Conservation (phyloP, 2,113 vertebrate genomes). For the Polypterus senegalus region DNA sequence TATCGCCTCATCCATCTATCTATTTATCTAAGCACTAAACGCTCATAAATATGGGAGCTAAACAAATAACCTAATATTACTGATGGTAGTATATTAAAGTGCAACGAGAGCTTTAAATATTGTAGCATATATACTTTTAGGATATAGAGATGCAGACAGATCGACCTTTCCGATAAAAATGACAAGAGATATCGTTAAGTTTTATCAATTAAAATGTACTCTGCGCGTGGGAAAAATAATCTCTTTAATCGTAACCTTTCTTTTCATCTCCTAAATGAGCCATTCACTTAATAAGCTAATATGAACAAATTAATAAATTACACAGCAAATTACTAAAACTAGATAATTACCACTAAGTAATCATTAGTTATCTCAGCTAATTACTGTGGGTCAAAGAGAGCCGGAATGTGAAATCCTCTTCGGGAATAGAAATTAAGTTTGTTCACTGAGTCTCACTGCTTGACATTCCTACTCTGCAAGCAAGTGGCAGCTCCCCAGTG, state of each 20-base stretch:
- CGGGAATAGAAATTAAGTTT: conserved; percentile 94
- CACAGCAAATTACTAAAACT: conserved; percentile 96
- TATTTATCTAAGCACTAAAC: no score
- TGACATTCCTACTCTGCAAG: conserved; percentile 57
- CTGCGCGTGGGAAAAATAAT: conserved; percentile 47
- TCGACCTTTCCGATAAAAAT: no score
- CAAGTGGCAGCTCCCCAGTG: conserved; percentile 60
- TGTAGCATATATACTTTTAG: no score
- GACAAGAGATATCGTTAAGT: conserved; percentile 20
- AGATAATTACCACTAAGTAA: conserved; percentile 98
- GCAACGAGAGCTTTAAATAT: no score
- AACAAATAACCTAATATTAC: no score
- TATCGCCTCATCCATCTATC: no score
- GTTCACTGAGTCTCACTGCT: conserved; percentile 62
- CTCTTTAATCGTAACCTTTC: conserved; percentile 28
- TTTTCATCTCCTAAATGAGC: conserved; percentile 61
- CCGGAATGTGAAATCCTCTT: conserved; percentile 69
- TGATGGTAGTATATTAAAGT: no score
- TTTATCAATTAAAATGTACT: conserved; percentile 56
- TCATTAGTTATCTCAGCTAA: conserved; percentile 99
- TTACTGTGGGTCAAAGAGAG: conserved; percentile 92
- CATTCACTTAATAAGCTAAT: conserved; percentile 87
- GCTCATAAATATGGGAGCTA: no score
- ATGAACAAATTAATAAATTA: conserved; percentile 98
- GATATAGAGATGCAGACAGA: no score